phyloP scores from a whole-genome alignment of 2,888 invertebrate genomes.

The Pogonocherus hispidulus region DNA sequence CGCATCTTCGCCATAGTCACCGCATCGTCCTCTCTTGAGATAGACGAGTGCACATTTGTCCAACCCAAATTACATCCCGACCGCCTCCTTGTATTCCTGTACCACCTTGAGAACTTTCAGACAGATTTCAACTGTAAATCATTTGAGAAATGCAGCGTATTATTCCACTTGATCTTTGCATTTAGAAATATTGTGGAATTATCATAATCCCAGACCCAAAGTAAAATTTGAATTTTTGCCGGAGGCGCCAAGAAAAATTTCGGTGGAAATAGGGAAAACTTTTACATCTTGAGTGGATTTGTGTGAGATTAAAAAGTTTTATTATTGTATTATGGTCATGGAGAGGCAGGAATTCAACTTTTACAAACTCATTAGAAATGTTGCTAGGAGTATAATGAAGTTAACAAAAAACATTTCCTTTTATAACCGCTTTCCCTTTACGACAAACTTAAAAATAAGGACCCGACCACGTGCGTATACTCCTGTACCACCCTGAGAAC shows the following conservation, averaged over 20 bases:
- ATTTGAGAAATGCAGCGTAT: conserved; percentile 5
- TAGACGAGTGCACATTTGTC: too few species aligned
- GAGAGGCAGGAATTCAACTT: conserved; percentile 32
- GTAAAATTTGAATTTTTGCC: conserved; percentile 40
- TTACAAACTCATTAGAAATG: conserved; percentile 31
- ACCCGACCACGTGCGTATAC: too few species aligned
- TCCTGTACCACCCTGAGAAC: too few species aligned
- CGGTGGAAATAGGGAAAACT: conserved; percentile 37
- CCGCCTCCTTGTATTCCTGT: too few species aligned
- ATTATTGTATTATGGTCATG: conserved; percentile 37
- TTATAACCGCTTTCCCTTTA: conserved; percentile 21
- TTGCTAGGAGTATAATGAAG: conserved; percentile 27
- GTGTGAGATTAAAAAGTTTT: conserved; percentile 38
- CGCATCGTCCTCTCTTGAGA: too few species aligned
- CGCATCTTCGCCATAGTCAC: too few species aligned
- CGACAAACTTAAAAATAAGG: neutral
- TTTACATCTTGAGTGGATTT: conserved; percentile 34
- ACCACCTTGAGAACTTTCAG: conserved; percentile 1
- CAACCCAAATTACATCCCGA: too few species aligned
- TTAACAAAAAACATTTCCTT: conserved; percentile 17
- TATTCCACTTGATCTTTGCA: conserved; percentile 28
- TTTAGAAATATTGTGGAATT: conserved; percentile 30
- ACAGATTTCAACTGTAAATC: neutral
- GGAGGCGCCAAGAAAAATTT: conserved; percentile 37
- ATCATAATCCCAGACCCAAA: conserved; percentile 27